Evolutionary conservation across 2,888 invertebrate genomes (phyloP), one percentile per base, ranked within the genome.

Genomic region (Plebejus argus): DNA sequence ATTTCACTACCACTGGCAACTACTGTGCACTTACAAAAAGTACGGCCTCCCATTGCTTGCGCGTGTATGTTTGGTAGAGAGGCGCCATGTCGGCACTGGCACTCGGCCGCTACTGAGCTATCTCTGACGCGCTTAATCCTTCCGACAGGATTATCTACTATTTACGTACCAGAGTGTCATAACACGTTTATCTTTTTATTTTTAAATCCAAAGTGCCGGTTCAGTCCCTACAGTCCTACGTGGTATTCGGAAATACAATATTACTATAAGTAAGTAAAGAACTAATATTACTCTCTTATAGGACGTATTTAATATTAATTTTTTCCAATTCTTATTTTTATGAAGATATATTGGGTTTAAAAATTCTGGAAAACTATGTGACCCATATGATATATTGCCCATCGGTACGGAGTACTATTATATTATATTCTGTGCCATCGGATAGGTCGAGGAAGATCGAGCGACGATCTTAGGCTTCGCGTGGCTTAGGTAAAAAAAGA

Each of bases 11-110:
- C 20, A 20, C 20, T 61, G 56, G n/a, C 56, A 20, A 49, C 39
- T 35, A 20, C 35, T 28, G 45, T 39, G 12, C 75, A 90, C 92
- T 90, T 84, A 92, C 93, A 76, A 78, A 80, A 76, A 93, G 83
- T 76, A 93, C 92, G 70, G 89, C 90, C 76, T 91, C 90, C 93
- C 93, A 93, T 82, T 93, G 93, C 81, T 87, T 83, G 8, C 88
- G 86, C 35, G 92, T 89, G 82, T 88, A 88, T 0, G 92, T 91
- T 82, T 90, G 91, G 84, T 88, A 90, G 78, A 87, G 82, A 28
- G 87, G 89, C 82, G 88, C 80, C 91, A 90, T 91, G 80, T 61
- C 80, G 79, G 79, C 80, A 79, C 80, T 78, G 79, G 49, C 45
- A 75, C 74, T 80, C 77, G 53, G 49, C 28, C 74, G 35, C 77